phyloP scores from a whole-genome alignment of 1,140 invertebrate genomes.

The Drosophila bifasciata region DNA sequence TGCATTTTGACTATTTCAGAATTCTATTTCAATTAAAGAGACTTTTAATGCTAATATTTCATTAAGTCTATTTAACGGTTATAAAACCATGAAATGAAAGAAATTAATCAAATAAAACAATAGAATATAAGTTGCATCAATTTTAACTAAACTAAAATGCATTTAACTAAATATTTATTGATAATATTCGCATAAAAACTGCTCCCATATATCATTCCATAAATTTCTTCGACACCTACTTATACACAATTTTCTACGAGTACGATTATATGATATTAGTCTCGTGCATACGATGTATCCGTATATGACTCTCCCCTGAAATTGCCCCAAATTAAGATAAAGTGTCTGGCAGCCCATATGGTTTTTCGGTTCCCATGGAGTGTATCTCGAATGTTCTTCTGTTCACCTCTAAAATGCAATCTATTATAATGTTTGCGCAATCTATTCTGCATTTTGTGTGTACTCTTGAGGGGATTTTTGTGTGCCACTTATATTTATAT shows the following conservation, averaged over 20 bases:
- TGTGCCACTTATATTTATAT: constrained; percentile 29
- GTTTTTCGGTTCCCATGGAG: constrained; percentile 16
- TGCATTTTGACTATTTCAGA: too few relatives aligned
- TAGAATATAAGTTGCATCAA: too few relatives aligned
- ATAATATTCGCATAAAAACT: not conserved
- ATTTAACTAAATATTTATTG: too few relatives aligned
- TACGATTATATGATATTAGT: too few relatives aligned
- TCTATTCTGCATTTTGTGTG: constrained; percentile 23
- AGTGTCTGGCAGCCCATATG: constrained; percentile 37
- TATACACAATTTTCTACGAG: too few relatives aligned
- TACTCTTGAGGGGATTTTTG: constrained; percentile 16
- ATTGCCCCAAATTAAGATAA: constrained; percentile 47
- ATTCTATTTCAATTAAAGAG: too few relatives aligned
- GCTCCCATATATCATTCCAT: not conserved
- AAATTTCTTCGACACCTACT: constrained; percentile 23
- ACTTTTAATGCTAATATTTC: too few relatives aligned
- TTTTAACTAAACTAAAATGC: too few relatives aligned
- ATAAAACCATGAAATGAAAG: too few relatives aligned
- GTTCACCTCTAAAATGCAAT: not conserved
- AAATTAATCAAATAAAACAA: too few relatives aligned
- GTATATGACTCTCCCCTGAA: not conserved
- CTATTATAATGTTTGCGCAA: constrained; percentile 34
- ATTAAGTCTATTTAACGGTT: too few relatives aligned
- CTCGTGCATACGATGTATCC: not conserved
- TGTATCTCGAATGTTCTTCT: constrained; percentile 8